Conservation (phyloP, 2,888 invertebrate genomes). For the Dusona sp. region DNA sequence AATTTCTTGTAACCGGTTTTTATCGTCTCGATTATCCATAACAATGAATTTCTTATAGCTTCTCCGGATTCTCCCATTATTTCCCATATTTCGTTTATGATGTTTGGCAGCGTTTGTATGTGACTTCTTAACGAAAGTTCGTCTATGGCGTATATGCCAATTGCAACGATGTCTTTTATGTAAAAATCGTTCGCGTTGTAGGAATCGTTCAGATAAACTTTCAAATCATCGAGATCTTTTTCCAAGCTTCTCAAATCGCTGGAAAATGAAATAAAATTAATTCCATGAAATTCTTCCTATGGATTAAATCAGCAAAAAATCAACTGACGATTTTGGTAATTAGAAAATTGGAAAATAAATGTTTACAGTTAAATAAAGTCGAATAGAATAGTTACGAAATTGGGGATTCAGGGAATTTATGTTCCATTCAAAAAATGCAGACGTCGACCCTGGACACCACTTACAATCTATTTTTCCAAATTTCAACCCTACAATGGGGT, state of each 20-base stretch:
- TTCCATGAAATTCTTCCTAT: not conserved
- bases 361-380: not conserved
- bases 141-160: conserved; percentile 90
- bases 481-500: too few species aligned
- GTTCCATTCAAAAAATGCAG: not conserved
- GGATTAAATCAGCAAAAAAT: not conserved
- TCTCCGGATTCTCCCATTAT: conserved; percentile 94
- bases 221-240: conserved; percentile 90
- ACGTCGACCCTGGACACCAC: too few species aligned
- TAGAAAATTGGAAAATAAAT: not conserved
- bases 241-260: conserved; percentile 90
- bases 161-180: conserved; percentile 91
- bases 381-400: not conserved
- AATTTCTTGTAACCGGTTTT: conserved; percentile 90
- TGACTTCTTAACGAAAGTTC: conserved; percentile 92
- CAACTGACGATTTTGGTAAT: not conserved
- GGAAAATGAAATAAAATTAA: conserved; percentile 57
- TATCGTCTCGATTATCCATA: conserved; percentile 90
- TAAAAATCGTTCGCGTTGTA: conserved; percentile 94
- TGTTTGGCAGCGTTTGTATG: conserved; percentile 91
- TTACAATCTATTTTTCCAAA: too few species aligned
- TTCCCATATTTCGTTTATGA: conserved; percentile 93
- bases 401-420: not conserved
- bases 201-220: conserved; percentile 90
- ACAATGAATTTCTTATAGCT: conserved; percentile 90